Percentiles rank a stretch among this genome's conserved stretches.
phyloP scores from a whole-genome alignment of 2,888 invertebrate genomes.

The Acanthosepion lycidas region DNA sequence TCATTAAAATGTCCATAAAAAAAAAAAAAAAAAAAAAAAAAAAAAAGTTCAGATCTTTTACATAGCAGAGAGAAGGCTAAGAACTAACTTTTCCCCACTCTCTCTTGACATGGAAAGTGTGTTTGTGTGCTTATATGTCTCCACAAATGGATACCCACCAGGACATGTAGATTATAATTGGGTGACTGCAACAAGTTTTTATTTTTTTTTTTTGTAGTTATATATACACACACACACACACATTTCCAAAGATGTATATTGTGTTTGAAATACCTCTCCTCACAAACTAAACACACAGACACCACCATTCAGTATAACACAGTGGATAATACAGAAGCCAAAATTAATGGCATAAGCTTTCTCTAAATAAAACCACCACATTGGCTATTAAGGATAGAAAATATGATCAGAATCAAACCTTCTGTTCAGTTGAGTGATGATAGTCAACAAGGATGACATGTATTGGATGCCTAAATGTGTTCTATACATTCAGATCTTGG shows the following conservation, averaged over 20 bases:
- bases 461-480: background rate
- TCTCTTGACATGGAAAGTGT: background rate
- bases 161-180: background rate
- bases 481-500: background rate
- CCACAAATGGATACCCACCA: background rate
- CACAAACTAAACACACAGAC: slow-evolving; percentile 13
- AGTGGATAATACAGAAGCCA: background rate
- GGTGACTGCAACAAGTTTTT: background rate
- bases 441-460: background rate
- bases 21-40: background rate
- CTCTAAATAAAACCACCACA: slow-evolving; percentile 1
- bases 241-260: slow-evolving; percentile 14
- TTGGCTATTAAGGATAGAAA: slow-evolving; percentile 3
- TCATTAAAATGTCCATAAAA: background rate
- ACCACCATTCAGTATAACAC: slow-evolving; percentile 16
- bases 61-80: background rate
- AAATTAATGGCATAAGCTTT: background rate
- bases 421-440: background rate
- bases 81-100: background rate
- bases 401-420: background rate
- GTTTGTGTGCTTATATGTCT: background rate
- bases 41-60: slow-evolving; percentile 10
- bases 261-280: background rate
- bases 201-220: background rate
- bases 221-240: background rate